These are phyloP conservation scores for Pherbina coryleti DNA, from an alignment of 2,888 invertebrate species.

Conservation along the genomic window DNA sequence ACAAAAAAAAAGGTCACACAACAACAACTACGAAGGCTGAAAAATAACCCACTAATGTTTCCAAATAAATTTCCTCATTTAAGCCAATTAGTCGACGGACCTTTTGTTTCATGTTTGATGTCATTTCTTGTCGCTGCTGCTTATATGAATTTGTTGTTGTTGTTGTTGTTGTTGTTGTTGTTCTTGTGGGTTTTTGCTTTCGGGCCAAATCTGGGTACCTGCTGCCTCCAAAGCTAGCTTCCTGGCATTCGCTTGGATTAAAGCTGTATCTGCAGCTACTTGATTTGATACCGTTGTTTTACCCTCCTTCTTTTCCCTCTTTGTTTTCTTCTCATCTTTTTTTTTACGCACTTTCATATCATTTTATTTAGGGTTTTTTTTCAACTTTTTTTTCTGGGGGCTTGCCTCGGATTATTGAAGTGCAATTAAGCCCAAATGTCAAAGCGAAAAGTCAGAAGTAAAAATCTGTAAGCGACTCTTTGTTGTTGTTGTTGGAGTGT, in stretches of 20 bases:
- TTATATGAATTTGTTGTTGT: conserved; percentile 1
- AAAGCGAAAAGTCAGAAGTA: conserved; percentile 48
- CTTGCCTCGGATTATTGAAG: conserved; percentile 63
- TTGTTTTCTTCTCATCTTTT: conserved; percentile 6
- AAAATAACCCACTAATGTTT: conserved; percentile 50
- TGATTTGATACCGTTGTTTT: conserved; percentile 41
- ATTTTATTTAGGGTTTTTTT: conserved; percentile 12
- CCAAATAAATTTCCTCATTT: conserved; percentile 55
- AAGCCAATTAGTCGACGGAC: conserved; percentile 68
- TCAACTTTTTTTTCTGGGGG: conserved; percentile 12
- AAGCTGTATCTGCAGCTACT: conserved; percentile 50
- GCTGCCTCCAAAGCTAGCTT: neutral
- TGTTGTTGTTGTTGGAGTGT: neutral
- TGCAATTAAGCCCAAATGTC: conserved; percentile 68
- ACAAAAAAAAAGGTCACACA: conserved; percentile 32
- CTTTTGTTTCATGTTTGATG: conserved; percentile 66
- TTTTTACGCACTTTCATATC: conserved; percentile 12
- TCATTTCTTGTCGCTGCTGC: conserved; percentile 53
- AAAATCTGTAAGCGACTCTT: conserved; percentile 28
- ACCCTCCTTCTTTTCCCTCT: neutral
- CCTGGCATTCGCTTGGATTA: conserved; percentile 58
- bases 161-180: neutral
- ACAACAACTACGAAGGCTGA: neutral
- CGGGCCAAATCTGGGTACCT: neutral
- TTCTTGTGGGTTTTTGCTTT: conserved; percentile 7